A percentile compares a stretch with the other conserved stretches of the same genome.
Conservation (phyloP, 2,797 vertebrate species). For the Lepilemur ruficaudatus region DNA sequence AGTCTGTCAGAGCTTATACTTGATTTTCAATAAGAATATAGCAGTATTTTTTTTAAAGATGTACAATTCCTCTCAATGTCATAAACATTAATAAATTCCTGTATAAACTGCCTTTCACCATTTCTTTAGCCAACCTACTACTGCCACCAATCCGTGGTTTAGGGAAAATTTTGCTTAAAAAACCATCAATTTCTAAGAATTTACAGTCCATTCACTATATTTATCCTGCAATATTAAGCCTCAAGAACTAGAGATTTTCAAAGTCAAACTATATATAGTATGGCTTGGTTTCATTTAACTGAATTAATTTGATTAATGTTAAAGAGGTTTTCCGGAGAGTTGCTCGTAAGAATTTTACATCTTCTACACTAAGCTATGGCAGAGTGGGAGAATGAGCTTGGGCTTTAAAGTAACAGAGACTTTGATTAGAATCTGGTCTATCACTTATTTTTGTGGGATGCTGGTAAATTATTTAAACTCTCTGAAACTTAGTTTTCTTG, state of each 20-base stretch:
- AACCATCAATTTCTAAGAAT: background rate
- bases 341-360: background rate
- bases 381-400: background rate
- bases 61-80: background rate
- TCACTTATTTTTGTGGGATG: background rate
- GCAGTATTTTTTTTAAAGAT: background rate
- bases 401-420: background rate
- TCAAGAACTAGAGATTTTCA: background rate
- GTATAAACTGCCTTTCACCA: background rate
- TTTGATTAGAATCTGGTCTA: background rate
- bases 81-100: constrained; percentile 6
- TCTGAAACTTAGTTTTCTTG: background rate
- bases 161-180: constrained; percentile 23
- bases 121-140: constrained; percentile 32
- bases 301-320: background rate
- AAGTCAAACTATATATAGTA: background rate
- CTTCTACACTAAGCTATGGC: background rate
- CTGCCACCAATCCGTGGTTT: background rate
- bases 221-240: background rate
- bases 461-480: background rate
- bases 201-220: background rate
- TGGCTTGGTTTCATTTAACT: background rate
- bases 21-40: background rate
- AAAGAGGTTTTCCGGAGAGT: background rate
- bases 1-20: background rate